These are phyloP conservation scores for Ceratosolen solmsi DNA, from an alignment of 1,140 invertebrate genomes.

Conservation along the genomic window DNA sequence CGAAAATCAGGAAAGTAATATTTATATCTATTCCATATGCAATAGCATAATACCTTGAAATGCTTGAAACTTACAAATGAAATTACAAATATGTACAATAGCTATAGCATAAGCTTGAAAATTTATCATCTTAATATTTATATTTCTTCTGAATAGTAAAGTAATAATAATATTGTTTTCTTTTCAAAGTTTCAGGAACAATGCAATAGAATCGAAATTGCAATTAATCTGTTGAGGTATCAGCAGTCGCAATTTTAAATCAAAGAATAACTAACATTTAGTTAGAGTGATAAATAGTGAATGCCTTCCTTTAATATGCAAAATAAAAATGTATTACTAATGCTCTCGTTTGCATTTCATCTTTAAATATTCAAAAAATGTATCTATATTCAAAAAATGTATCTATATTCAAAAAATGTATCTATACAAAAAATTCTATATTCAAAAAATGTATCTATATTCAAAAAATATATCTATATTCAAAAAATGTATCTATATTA, in stretches of 20 bases:
- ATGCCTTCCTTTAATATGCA: not conserved
- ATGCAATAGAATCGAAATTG: not conserved
- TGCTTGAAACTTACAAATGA: not conserved
- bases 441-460: no score
- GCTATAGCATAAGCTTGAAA: no score
- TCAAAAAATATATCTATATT: no score
- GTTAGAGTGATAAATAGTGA: not conserved
- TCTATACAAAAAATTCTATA: no score
- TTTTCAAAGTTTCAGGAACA: not conserved
- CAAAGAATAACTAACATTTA: constrained; percentile 18
- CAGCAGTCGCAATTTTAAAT: not conserved
- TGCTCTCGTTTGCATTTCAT: no score
- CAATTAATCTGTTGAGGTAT: not conserved
- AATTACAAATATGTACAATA: not conserved
- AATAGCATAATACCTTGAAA: not conserved
- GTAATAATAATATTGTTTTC: not conserved
- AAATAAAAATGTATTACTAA: constrained; percentile 7
- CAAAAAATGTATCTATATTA: no score
- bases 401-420: no score
- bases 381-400: no score
- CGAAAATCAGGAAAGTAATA: not conserved
- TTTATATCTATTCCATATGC: not conserved
- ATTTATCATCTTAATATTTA: not conserved
- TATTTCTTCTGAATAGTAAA: not conserved
- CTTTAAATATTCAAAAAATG: not conserved